Conservation (phyloP, 2,888 invertebrate species). For the Pachliopta kotzebuea region DNA sequence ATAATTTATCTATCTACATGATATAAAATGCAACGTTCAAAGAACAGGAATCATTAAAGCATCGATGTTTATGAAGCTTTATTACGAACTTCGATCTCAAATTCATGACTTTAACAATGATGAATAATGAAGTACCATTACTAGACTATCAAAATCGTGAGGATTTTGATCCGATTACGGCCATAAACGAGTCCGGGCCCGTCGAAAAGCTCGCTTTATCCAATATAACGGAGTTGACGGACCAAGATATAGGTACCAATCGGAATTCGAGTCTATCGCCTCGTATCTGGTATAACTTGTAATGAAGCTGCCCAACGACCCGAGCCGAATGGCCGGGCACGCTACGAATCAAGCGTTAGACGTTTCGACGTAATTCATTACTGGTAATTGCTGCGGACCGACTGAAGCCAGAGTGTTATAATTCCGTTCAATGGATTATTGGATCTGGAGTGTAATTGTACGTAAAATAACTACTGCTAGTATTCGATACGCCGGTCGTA, state of each 20-base stretch:
- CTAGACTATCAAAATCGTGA: background rate
- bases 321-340: constrained; percentile 26
- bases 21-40: no score
- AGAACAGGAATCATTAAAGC: background rate
- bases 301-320: constrained; percentile 28
- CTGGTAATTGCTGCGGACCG: constrained; percentile 26
- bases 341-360: constrained; percentile 25
- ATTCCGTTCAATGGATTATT: constrained; percentile 22
- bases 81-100: background rate
- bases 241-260: constrained; percentile 22
- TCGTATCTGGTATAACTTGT: constrained; percentile 24
- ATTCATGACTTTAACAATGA: background rate
- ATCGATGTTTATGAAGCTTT: background rate
- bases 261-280: constrained; percentile 24
- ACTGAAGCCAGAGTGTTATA: constrained; percentile 23
- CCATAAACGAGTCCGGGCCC: constrained; percentile 7
- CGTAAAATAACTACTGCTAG: constrained; percentile 1
- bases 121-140: background rate
- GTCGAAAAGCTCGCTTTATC: background rate
- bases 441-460: constrained; percentile 15
- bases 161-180: background rate
- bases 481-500: background rate
- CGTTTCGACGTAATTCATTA: constrained; percentile 27
- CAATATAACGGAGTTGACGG: constrained; percentile 10
- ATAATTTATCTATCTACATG: no score